These are phyloP conservation scores for Trissoscelio sp. DNA, from an alignment of 2,888 invertebrate genomes.

Conservation along the genomic window DNA sequence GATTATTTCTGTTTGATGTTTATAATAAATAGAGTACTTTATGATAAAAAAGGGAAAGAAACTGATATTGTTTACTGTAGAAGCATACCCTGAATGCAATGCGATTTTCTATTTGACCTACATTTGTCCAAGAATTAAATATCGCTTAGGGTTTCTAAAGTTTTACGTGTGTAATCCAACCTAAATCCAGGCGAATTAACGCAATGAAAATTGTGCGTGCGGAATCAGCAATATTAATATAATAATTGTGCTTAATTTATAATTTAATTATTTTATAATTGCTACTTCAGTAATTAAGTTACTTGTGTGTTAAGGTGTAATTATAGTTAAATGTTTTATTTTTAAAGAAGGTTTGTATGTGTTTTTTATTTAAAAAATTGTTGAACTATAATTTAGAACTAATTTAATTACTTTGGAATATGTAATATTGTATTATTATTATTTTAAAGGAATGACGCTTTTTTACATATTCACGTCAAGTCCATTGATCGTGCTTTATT, in stretches of 20 bases:
- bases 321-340: no score
- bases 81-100: conserved; percentile 51
- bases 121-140: conserved; percentile 71
- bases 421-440: background rate
- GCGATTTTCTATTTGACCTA: conserved; percentile 71
- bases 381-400: background rate
- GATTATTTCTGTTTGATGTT: conserved; percentile 35
- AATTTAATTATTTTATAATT: background rate
- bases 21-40: conserved; percentile 29
- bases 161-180: conserved; percentile 76
- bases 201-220: conserved; percentile 42
- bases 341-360: no score
- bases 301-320: background rate
- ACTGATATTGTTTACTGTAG: conserved; percentile 34
- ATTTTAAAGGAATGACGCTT: background rate
- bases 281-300: conserved; percentile 1
- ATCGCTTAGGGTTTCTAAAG: conserved; percentile 74
- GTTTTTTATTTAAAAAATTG: no score
- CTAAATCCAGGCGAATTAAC: conserved; percentile 70
- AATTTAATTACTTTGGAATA: no score
- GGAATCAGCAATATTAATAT: conserved; percentile 28
- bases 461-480: conserved; percentile 3
- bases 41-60: conserved; percentile 38
- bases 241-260: background rate
- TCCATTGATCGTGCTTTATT: conserved; percentile 12